A percentile compares a stretch with the other conserved stretches of the same genome.
phyloP scores from a whole-genome alignment of 2,797 vertebrate genomes.

The Pteropus rufus region DNA sequence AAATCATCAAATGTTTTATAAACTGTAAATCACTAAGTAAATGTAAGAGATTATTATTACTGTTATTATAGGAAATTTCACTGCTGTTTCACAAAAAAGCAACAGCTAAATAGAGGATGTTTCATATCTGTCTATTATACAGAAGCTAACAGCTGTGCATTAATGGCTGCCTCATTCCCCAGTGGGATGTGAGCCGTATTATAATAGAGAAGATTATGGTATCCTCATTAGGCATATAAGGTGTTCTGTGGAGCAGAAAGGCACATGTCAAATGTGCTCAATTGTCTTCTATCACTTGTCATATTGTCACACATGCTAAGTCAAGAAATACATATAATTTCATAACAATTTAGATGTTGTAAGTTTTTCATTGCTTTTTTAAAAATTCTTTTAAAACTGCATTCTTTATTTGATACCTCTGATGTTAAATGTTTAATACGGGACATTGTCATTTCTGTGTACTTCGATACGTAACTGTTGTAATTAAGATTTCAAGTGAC shows the following conservation, averaged over 20 bases:
- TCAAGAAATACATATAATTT: conserved; percentile 7
- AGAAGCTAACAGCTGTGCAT: neutral
- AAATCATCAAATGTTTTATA: neutral
- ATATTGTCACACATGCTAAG: conserved; percentile 28
- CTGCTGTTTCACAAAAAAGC: neutral
- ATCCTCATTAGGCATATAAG: conserved; percentile 8
- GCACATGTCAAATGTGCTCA: neutral
- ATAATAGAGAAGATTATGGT: neutral
- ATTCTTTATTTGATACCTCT: neutral
- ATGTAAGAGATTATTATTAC: neutral
- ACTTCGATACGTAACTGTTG: neutral
- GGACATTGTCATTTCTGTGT: neutral
- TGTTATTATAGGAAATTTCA: conserved; percentile 20
- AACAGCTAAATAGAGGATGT: conserved; percentile 5
- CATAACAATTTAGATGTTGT: conserved; percentile 11
- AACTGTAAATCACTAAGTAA: neutral
- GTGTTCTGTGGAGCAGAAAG: conserved; percentile 42
- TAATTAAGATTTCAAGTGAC: conserved; percentile 68
- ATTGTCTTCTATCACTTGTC: neutral
- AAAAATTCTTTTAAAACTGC: neutral
- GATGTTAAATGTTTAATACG: neutral
- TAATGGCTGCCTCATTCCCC: neutral
- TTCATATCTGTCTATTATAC: neutral
- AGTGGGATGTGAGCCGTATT: neutral
- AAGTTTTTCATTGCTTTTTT: neutral